These are phyloP conservation scores for Pandemis cinnamomeana DNA, from an alignment of 2,888 invertebrate species.

Conservation along the genomic window DNA sequence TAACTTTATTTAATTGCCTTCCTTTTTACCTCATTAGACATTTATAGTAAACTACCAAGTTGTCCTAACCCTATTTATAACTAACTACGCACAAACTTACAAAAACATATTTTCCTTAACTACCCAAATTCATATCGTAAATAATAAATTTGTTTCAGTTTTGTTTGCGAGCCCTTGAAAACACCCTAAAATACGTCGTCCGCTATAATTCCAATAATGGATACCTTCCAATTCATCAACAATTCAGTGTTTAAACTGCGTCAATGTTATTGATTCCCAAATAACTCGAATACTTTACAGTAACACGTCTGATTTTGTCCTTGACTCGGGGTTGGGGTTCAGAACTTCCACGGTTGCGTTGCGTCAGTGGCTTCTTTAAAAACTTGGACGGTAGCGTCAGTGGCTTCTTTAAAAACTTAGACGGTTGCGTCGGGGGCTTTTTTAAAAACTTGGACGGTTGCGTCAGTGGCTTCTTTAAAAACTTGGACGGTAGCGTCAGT, in stretches of 20 bases:
- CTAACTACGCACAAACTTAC: not conserved
- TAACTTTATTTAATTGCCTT: no score
- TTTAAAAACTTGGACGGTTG: not conserved
- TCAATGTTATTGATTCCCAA: conserved; percentile 31
- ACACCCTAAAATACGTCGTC: not conserved
- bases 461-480: no score
- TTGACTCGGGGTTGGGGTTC: conserved; percentile 14
- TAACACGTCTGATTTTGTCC: conserved; percentile 26
- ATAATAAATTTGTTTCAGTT: not conserved
- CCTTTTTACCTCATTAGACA: no score
- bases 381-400: no score
- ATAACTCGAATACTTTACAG: conserved; percentile 25
- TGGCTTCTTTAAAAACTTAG: no score
- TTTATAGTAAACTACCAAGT: no score
- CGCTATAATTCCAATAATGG: not conserved
- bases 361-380: conserved; percentile 27
- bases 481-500: no score
- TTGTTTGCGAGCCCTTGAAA: not conserved
- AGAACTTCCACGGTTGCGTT: conserved; percentile 5
- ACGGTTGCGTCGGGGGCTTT: no score
- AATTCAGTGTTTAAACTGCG: conserved; percentile 16
- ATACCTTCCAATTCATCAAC: conserved; percentile 13
- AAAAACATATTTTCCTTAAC: not conserved
- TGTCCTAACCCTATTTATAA: not conserved
- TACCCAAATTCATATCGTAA: not conserved